A percentile compares a stretch with the other conserved stretches of the same genome.
Evolutionary conservation across 2,797 vertebrate species (phyloP).

Genomic region (Prunella strophiata): DNA sequence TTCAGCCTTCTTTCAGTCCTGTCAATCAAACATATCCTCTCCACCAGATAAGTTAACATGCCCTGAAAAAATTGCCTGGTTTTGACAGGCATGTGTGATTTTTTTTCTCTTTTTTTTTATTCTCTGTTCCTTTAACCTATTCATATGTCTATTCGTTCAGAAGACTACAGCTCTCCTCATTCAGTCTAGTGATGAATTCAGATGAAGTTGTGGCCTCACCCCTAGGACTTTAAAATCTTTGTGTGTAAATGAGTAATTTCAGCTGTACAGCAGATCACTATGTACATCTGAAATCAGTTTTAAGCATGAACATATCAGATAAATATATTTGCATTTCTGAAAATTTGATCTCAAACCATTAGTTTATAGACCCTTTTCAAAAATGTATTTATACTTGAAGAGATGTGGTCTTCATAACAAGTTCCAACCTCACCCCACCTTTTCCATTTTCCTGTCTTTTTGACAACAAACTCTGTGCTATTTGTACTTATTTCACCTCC

Average conservation of each 20-base stretch:
- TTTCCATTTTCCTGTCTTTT: neutral
- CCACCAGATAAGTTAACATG: conserved; percentile 35
- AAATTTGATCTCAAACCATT: neutral
- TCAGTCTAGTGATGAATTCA: neutral
- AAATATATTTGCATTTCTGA: neutral
- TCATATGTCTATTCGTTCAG: conserved; percentile 20
- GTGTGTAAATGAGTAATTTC: neutral
- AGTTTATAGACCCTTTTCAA: rapidly evolving
- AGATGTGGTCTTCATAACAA: neutral
- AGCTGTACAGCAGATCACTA: neutral
- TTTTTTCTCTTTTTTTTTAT: neutral
- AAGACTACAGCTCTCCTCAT: neutral
- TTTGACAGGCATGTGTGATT: conserved; percentile 42
- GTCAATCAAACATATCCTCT: conserved; percentile 47
- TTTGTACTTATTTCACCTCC: neutral
- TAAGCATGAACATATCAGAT: neutral
- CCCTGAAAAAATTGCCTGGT: conserved; percentile 33
- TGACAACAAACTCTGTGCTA: neutral
- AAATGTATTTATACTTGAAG: neutral
- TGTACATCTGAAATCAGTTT: neutral
- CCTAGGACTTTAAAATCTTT: neutral
- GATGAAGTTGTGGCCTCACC: neutral
- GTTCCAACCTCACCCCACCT: rapidly evolving
- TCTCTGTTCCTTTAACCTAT: conserved; percentile 36
- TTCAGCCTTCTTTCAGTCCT: conserved; percentile 54